These are phyloP conservation scores for Haliaeetus leucogaster DNA, from an alignment of 2,113 vertebrate genomes.

Conservation along the genomic window DNA sequence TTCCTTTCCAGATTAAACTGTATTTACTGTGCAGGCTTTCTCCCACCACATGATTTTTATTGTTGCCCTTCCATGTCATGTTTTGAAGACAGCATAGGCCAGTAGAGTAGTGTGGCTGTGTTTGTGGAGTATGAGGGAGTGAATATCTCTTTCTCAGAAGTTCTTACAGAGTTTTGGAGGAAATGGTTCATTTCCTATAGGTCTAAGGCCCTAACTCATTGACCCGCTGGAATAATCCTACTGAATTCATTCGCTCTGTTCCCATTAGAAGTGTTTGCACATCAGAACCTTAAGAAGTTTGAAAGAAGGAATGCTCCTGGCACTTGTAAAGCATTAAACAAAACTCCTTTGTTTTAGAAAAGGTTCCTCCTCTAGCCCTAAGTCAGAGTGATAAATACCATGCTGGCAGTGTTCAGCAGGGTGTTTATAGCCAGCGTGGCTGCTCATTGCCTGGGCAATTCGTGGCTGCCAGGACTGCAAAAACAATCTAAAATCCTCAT, in stretches of 20 bases:
- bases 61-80: not conserved
- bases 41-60: not conserved
- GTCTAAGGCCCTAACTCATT: not conserved
- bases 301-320: not conserved
- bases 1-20: not conserved
- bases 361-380: not conserved
- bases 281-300: not conserved
- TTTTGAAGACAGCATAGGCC: not conserved
- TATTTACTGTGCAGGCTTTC: not conserved
- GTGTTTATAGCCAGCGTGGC: not conserved
- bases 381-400: not conserved
- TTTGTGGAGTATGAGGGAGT: not conserved
- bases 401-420: not conserved
- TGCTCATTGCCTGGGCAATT: not conserved
- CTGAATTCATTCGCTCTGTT: not conserved
- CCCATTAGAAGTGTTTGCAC: rapidly evolving
- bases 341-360: not conserved
- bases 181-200: not conserved
- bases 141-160: not conserved
- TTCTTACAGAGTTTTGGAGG: not conserved
- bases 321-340: not conserved
- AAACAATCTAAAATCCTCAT: not conserved
- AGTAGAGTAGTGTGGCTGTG: not conserved
- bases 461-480: not conserved
- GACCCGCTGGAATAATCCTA: not conserved